These are phyloP conservation scores for Parasteatoda tepidariorum DNA, from an alignment of 1,140 invertebrate species.

Conservation along the genomic window DNA sequence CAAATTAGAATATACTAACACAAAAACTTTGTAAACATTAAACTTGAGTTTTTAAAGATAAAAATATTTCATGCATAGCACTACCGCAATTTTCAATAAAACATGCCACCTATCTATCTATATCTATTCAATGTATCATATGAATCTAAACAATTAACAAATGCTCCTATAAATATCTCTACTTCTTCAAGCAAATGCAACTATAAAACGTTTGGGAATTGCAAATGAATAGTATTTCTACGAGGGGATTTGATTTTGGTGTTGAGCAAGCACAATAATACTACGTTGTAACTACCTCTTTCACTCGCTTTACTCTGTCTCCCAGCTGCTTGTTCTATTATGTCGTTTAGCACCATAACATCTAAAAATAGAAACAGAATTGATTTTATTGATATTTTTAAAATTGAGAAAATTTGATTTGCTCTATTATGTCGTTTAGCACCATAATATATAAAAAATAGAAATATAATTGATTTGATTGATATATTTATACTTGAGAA, in stretches of 20 bases:
- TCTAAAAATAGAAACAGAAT: slow-evolving; percentile 79
- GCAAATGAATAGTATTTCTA: slow-evolving; percentile 38
- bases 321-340: slow-evolving; percentile 94
- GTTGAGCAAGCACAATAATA: slow-evolving; percentile 35
- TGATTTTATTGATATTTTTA: too few relatives aligned
- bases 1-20: not conserved
- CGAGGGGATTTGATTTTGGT: slow-evolving; percentile 1
- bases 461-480: too few relatives aligned
- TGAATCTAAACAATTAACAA: not conserved
- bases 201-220: slow-evolving; percentile 13
- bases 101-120: too few relatives aligned
- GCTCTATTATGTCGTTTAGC: slow-evolving; percentile 95
- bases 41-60: not conserved
- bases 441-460: slow-evolving; percentile 93
- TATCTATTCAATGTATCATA: not conserved
- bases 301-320: slow-evolving; percentile 85
- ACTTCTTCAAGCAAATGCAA: slow-evolving; percentile 36
- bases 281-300: slow-evolving; percentile 71
- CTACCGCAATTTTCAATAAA: not conserved
- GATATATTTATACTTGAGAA: too few relatives aligned
- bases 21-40: not conserved
- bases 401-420: too few relatives aligned
- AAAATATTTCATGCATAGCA: not conserved
- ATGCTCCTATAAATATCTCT: slow-evolving; percentile 9
- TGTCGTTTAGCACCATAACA: slow-evolving; percentile 97